phyloP scores from a whole-genome alignment of 2,888 invertebrate species.

The Leptogaster cylindrica region DNA sequence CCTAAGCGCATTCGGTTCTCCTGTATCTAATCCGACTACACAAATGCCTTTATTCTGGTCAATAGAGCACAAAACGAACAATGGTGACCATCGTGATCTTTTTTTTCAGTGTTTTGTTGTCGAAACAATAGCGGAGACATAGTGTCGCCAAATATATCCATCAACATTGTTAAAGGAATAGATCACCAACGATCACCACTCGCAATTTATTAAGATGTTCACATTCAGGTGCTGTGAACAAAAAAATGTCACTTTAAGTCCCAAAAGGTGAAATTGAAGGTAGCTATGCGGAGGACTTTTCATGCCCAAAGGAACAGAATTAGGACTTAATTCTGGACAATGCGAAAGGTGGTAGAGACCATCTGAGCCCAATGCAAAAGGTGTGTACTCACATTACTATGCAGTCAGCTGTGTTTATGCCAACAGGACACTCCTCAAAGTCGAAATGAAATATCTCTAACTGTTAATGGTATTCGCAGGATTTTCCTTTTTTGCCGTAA shows the following conservation, averaged over 20 bases:
- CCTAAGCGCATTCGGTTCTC: not conserved
- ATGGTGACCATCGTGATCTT: slow-evolving; percentile 20
- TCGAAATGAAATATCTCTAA: slow-evolving; percentile 11
- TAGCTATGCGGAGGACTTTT: slow-evolving; percentile 28
- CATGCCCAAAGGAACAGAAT: slow-evolving; percentile 23
- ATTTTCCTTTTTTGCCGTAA: slow-evolving; percentile 16
- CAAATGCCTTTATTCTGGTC: slow-evolving; percentile 39
- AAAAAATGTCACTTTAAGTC: slow-evolving; percentile 30
- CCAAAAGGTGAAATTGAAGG: slow-evolving; percentile 31
- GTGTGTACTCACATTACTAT: slow-evolving; percentile 30
- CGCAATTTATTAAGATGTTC: slow-evolving; percentile 30
- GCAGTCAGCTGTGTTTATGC: slow-evolving; percentile 43
- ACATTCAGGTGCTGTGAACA: not conserved
- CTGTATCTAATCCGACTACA: slow-evolving; percentile 31
- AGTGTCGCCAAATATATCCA: slow-evolving; percentile 52
- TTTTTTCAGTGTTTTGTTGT: slow-evolving; percentile 48
- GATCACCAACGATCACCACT: slow-evolving; percentile 35
- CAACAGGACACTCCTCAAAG: slow-evolving; percentile 29
- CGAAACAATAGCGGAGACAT: slow-evolving; percentile 52
- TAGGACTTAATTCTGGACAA: slow-evolving; percentile 43
- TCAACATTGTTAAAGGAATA: slow-evolving; percentile 46
- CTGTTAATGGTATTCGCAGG: slow-evolving; percentile 35
- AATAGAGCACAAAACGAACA: slow-evolving; percentile 40
- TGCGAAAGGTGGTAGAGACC: slow-evolving; percentile 20
- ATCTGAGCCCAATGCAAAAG: slow-evolving; percentile 34